Base-by-base conservation (phyloP, 2,113 vertebrate genomes). In the Morone chrysops region DNA sequence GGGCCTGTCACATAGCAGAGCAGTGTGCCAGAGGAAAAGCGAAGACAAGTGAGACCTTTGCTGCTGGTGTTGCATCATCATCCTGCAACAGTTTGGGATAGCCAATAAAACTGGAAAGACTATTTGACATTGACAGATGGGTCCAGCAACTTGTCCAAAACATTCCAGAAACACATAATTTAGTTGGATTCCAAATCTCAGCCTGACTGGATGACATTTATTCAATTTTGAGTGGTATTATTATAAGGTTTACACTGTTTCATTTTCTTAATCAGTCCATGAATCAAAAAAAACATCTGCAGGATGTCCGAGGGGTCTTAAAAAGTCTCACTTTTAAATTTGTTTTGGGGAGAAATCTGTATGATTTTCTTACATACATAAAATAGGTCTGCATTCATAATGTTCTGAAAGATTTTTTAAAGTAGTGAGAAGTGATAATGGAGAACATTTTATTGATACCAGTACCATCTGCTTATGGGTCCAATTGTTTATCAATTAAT, bases 111-210 rank as follows among this genome's bases (percentile, higher is more conserved):
- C 25, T 0, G 20, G 3, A 25, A 71, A 71, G 70, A 45, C 40
- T 45, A 57, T 71, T 11, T 57, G 61, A 65, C 61, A 20, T 43
- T 75, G 60, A 66, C 74, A 66, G 16, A 76, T 45, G 53, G 62
- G 38, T 77, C 62, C 62, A 16, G 51, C 40, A 45, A 36, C 38
- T 4, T 40, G 72, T 53, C 47, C 74, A 54, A n/a, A 47, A 25
- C 36, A 43, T 7, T 4, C 36, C 47, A 75, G 25, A 62, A n/a
- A 22, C 72, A 48, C 59, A 48, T 14, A 38, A 61, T 51, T 40
- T 59, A 60, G 41, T 17, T n/a, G 17, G 41, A 47, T 59, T 59
- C 51, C 62, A 67, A 57, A 45, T 68, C 40, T 67, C n/a, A 57
- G 41, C 10, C 25, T 48, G 51, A 66, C 61, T 60, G 43, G 10